Evolutionary conservation across 2,797 vertebrate species (phyloP).

Genomic region (Otolemur crassicaudatus): DNA sequence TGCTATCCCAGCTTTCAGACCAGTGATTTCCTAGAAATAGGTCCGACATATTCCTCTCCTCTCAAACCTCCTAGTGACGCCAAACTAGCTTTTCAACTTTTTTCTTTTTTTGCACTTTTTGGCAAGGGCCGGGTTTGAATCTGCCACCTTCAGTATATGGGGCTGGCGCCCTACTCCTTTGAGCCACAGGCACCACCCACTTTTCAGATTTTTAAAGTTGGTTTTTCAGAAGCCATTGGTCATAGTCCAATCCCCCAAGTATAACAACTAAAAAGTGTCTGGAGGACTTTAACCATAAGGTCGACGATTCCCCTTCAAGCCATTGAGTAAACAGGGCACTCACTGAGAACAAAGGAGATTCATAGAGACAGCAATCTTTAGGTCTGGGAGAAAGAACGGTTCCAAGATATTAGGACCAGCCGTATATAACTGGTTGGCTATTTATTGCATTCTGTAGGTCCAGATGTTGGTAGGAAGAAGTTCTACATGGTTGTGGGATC

Average conservation of each 20-base stretch:
- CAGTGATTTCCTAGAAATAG: not conserved
- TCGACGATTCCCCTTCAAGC: not conserved
- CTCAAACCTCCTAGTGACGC: not conserved
- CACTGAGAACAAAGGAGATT: not conserved
- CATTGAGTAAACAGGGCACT: not conserved
- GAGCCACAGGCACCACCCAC: not conserved
- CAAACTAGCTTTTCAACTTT: not conserved
- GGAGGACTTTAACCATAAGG: not conserved
- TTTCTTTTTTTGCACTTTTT: no score
- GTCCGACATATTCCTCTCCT: not conserved
- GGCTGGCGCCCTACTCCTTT: no score
- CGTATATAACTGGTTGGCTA: not conserved
- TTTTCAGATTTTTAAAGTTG: not conserved
- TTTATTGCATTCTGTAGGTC: not conserved
- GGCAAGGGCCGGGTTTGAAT: no score
- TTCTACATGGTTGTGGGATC: not conserved
- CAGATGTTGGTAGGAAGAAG: not conserved
- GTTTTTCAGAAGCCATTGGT: not conserved
- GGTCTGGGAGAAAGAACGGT: not conserved
- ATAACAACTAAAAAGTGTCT: not conserved
- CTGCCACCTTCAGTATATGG: no score
- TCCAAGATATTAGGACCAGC: not conserved
- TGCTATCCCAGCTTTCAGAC: not conserved
- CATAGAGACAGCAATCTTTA: not conserved
- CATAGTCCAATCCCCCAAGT: not conserved